Evolutionary conservation across 1,140 invertebrate species (phyloP), one percentile per base, ranked within the genome.

Genomic region (Eumeta japonica): DNA sequence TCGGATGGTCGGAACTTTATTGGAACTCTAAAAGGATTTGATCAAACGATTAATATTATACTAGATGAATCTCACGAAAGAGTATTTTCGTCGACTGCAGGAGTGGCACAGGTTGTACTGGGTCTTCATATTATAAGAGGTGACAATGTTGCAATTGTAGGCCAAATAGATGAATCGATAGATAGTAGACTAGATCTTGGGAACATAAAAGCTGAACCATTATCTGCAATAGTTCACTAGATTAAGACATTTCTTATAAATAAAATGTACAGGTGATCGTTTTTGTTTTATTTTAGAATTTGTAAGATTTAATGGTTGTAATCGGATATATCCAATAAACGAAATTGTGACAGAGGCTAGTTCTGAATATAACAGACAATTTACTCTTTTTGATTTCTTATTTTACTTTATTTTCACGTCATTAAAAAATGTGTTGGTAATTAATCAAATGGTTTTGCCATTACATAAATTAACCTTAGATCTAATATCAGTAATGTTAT

Each of bases 31-130:
- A 80, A 79, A 39, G 74, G 77, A 29, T 98, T 97, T 78, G 97
- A 99, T 77, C 97, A 99, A 76, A 96, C 94, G 12, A 95, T 98
- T 39, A 99, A 99, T 61, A 81, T 98, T 43, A 97, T 99, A 56
- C 77, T 99, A 18, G 94, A 98, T 66, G 95, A 98, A 73, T 96
- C 93, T 38, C 94, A 97, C 71, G 97, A 98, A 74, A 79, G 97
- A 59, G 94, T 99, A 10, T 99, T 94, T 65, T 96, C 92, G 38
- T 85, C 87, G 10, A 86, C 84, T 9, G 82, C 89, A 53, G 96
- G 95, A 29, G 89, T 98, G 27, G 94, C 97, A 59, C 94, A 98
- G 80, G 94, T 98, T 36, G 88, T 94, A 41, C 81, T 99, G 14
- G 96, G 96, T 16, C 78, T 98, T 12, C 96, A 98, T 62, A 95